Conservation (phyloP, 2,797 vertebrate species). For the Philypnodon macrostomus region DNA sequence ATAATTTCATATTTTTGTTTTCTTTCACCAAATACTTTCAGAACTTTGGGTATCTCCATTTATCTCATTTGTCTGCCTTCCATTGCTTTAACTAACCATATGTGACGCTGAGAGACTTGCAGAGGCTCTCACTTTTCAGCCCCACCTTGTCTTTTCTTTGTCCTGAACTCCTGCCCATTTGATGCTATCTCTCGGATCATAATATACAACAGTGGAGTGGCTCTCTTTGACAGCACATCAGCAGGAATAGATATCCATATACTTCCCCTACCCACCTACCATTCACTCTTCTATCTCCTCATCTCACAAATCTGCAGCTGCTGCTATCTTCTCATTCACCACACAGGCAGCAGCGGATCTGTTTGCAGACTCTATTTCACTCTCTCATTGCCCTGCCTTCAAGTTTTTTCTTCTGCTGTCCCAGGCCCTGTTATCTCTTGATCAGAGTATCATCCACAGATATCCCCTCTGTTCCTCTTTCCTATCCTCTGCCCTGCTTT, state of each 20-base stretch:
- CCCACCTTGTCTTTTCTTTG: slow-evolving; percentile 33
- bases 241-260: slow-evolving; percentile 48
- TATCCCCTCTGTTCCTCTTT: slow-evolving; percentile 60
- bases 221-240: slow-evolving; percentile 53
- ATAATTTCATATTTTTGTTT: too few species aligned
- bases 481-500: slow-evolving; percentile 55
- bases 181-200: slow-evolving; percentile 56
- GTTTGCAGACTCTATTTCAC: slow-evolving; percentile 53
- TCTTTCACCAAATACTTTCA: too few species aligned
- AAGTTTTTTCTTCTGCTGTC: slow-evolving; percentile 58
- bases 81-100: slow-evolving; percentile 39
- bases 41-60: too few species aligned
- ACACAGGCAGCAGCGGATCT: slow-evolving; percentile 36
- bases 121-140: slow-evolving; percentile 31
- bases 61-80: slow-evolving; percentile 39
- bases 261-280: slow-evolving; percentile 37
- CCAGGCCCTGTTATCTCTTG: slow-evolving; percentile 59
- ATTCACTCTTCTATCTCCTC: slow-evolving; percentile 50
- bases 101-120: slow-evolving; percentile 26
- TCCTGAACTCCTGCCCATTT: slow-evolving; percentile 27
- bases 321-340: slow-evolving; percentile 40
- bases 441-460: slow-evolving; percentile 66
- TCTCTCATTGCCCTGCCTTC: slow-evolving; percentile 40
- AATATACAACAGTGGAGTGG: slow-evolving; percentile 56
- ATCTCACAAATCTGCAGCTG: slow-evolving; percentile 51